A percentile compares a stretch with the other conserved stretches of the same genome.
phyloP scores from a whole-genome alignment of 2,888 invertebrate species.

The Dryococelus australis region DNA sequence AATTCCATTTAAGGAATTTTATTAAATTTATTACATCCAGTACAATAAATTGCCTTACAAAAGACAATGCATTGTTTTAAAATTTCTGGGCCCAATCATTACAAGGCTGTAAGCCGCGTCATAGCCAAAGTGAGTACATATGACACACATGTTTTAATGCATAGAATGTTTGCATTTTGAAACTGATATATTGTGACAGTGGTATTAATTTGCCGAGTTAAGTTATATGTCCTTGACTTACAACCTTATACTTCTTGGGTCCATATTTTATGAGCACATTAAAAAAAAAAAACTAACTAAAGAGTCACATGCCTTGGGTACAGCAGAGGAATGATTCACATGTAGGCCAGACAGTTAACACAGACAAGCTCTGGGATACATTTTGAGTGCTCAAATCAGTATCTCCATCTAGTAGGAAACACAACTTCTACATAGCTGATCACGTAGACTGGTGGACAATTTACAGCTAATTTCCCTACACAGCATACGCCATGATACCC shows the following conservation, averaged over 20 bases:
- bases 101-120: neutral
- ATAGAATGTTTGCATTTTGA: neutral
- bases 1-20: neutral
- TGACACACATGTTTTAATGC: neutral
- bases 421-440: neutral
- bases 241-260: neutral
- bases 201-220: no score
- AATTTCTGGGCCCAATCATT: neutral
- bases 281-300: neutral
- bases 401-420: slow-evolving; percentile 8
- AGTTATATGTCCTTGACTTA: neutral
- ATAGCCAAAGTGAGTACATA: neutral
- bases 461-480: neutral
- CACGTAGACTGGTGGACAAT: neutral
- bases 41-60: neutral
- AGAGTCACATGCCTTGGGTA: neutral
- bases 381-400: neutral
- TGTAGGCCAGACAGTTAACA: slow-evolving; percentile 10
- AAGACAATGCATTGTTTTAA: neutral
- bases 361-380: neutral
- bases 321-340: slow-evolving; percentile 16
- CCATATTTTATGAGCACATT: neutral
- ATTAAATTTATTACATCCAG: neutral
- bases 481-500: neutral
- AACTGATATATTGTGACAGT: no score